Base-by-base conservation (phyloP, 2,888 invertebrate genomes). In the Brassicogethes aeneus region DNA sequence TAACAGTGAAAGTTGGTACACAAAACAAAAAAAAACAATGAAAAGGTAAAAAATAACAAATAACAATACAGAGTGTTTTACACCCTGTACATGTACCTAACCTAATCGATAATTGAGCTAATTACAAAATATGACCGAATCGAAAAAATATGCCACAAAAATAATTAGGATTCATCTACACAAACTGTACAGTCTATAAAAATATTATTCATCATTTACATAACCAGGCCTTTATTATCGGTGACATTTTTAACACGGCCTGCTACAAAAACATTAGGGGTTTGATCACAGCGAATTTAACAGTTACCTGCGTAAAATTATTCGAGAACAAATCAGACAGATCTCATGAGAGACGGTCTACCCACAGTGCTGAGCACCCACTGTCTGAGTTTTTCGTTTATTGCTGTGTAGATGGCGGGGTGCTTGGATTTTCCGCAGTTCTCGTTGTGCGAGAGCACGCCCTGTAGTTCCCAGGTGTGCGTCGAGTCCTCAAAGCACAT, bases 381-480 rank as follows among this genome's bases (percentile, higher is more conserved):
- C 31, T 54, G 45, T 40, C 62, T 60, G 17, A 68, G 57, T 23
- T 64, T 60, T 7, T 54, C 46, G 37, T 66, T 65, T 2, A 73
- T 55, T 5, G 71, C 64, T 14, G 72, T 70, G 56, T 74, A 79
- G 43, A 78, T 69, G 17, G 76, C 71, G 16, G 79, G 77, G 61
- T 76, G 77, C 34, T 63, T 65, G 41, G 69, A 70, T 49, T 68
- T 66, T n/a, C 75, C 75, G 52, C 79, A 79, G 56, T 75, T 73
- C 45, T 73, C 74, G 49, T 77, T 75, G 53, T 76, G 71, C 51
- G 75, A 76, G 33, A 79, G 66, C 36, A 79, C 61, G 12, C 79
- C 80, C 47, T 76, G 75, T 35, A 80, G 65, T 55, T 76, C 75
- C 79, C 79, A 79, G 37, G 68, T 65, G 23, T 69, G 69, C 2